These are phyloP conservation scores for Spinus olivaceus DNA, from an alignment of 2,797 vertebrate species.

Conservation along the genomic window DNA sequence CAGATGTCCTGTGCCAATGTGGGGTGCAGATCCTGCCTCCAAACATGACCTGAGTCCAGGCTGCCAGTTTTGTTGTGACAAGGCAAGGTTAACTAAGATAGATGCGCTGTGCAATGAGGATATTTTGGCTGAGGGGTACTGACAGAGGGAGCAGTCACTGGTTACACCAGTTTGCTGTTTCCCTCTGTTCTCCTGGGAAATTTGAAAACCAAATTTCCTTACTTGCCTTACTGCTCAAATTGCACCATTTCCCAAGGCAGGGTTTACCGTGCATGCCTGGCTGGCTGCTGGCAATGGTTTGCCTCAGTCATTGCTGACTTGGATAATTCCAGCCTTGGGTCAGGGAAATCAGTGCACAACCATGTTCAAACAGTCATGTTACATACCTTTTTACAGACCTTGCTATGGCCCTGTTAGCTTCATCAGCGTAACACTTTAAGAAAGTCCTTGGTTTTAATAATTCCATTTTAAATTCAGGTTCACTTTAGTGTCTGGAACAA, in stretches of 20 bases:
- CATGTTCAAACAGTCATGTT: not conserved
- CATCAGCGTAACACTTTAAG: not conserved
- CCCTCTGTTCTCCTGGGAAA: not conserved
- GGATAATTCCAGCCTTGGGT: not conserved
- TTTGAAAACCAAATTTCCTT: not conserved
- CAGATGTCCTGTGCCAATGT: fast-evolving
- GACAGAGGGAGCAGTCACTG: not conserved
- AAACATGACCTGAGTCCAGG: too few relatives aligned
- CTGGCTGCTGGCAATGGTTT: not conserved
- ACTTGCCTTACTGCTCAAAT: not conserved
- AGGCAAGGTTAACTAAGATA: not conserved
- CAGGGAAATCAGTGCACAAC: not conserved
- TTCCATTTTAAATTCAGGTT: not conserved
- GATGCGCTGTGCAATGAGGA: fast-evolving
- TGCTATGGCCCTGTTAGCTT: not conserved
- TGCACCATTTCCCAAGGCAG: not conserved
- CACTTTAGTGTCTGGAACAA: not conserved
- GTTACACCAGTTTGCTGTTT: not conserved
- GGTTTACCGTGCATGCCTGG: not conserved
- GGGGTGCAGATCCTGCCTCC: not conserved
- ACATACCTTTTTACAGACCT: fast-evolving
- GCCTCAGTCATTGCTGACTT: not conserved
- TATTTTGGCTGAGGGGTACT: not conserved
- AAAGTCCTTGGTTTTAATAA: not conserved
- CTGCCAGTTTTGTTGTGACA: not conserved